Evolutionary conservation across 2,113 vertebrate genomes (phyloP).

Genomic region (Scomber colias): DNA sequence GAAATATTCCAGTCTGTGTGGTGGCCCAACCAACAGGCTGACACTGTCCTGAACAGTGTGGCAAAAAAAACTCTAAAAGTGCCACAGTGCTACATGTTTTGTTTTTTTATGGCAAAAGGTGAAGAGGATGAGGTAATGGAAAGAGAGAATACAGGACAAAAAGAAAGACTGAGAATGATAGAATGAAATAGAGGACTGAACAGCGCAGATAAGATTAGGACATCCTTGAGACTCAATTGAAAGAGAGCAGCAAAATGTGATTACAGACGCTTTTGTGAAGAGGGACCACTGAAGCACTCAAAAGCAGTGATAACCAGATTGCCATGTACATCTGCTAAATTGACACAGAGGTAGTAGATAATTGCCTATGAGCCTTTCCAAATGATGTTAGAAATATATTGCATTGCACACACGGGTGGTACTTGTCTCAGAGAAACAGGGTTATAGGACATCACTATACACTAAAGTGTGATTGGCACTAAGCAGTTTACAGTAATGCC

Average conservation of each 20-base stretch:
- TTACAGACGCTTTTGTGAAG: constrained; percentile 54
- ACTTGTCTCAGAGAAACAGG: constrained; percentile 15
- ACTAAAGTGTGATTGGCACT: constrained; percentile 58
- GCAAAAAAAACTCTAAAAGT: neutral
- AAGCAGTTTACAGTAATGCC: constrained; percentile 5
- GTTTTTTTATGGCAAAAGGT: neutral
- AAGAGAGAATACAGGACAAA: neutral
- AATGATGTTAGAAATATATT: constrained; percentile 7
- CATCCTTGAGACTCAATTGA: constrained; percentile 38
- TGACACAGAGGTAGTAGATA: constrained; percentile 33
- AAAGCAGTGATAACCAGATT: constrained; percentile 38
- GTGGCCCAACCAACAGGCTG: neutral
- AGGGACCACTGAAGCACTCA: constrained; percentile 40
- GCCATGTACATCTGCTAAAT: constrained; percentile 39
- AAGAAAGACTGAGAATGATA: neutral
- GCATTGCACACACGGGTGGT: neutral
- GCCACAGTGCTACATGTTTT: neutral
- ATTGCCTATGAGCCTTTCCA: constrained; percentile 29
- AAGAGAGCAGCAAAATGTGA: constrained; percentile 46
- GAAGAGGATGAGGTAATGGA: neutral
- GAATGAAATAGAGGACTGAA: constrained; percentile 33
- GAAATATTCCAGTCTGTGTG: neutral
- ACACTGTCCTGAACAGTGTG: neutral
- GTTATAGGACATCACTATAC: constrained; percentile 30
- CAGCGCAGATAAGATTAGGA: constrained; percentile 33